Evolutionary conservation across 1,140 invertebrate genomes (phyloP), one percentile per base, ranked within the genome.

Genomic region (Hypsibius dujardini): DNA sequence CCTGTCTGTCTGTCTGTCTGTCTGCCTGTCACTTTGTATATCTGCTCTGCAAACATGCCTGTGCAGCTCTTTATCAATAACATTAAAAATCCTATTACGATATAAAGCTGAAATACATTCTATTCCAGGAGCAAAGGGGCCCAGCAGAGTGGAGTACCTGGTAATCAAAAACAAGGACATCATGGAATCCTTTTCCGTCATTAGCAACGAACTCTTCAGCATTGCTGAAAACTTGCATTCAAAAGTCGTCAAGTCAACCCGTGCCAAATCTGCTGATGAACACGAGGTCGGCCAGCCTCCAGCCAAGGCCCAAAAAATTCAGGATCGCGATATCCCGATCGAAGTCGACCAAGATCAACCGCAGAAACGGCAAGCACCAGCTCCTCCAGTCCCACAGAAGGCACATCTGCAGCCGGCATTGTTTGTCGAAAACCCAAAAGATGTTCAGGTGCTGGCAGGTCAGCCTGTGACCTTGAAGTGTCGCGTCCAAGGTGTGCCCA

Each of bases 381-480:
- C 42, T 42, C 7, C 42, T 3, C 62, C 62, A 3, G 62, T 67
- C 7, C 12, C 62, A 3, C 62, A 67, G 45, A 67, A 67, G 42
- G 7, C 62, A 14, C 62, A 67, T 3, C 62, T 42, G 45, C 62
- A 67, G 42, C 62, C 62, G 42, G 62, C 42, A 12, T 14, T 3
- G 45, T 67, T 67, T 42, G 42, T 3, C 3, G 62, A 67, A 42
- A 12, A 7, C 3, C 45, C 94, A 74, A 87, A 87, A 74, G 89
- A 93, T 78, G 85, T 92, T 7, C 87, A 85, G 60, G 89, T 92
- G 0, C 80, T 83, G 12, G 90, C 93, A 81, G 90, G 90, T 45
- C 86, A 88, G 78, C 86, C 90, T 42, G 90, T 89, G 14, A 88
- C 90, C 75, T 92, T 94, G 77, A 87, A 89, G 76, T 90, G 90